These are phyloP conservation scores for Elaphurus davidianus DNA, from an alignment of 2,113 vertebrate species.

Conservation along the genomic window DNA sequence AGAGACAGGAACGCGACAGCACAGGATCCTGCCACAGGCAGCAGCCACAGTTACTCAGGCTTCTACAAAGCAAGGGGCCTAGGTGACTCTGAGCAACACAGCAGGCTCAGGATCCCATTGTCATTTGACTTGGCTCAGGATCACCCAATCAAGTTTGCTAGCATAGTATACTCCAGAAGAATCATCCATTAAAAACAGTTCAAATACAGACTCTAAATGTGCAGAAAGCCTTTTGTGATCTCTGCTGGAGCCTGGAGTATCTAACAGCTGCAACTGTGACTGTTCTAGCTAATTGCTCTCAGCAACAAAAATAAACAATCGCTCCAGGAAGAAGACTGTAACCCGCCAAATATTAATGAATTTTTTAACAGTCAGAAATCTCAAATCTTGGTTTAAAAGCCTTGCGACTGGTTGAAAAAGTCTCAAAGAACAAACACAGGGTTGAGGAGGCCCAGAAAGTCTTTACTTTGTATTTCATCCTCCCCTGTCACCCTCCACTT, in stretches of 20 bases:
- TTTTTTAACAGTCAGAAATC: conserved; percentile 67
- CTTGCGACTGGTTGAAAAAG: conserved; percentile 1
- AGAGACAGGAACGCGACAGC: background rate
- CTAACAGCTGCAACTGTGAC: conserved; percentile 80
- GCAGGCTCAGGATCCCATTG: background rate
- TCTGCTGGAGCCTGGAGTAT: conserved; percentile 63
- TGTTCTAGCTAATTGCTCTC: conserved; percentile 79
- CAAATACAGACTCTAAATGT: conserved; percentile 56
- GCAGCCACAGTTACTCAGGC: background rate
- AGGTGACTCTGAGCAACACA: background rate
- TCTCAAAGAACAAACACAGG: background rate
- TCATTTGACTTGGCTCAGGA: conserved; percentile 52
- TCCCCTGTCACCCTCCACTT: background rate
- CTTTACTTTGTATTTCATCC: background rate
- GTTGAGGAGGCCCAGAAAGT: background rate
- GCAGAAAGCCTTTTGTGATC: conserved; percentile 71
- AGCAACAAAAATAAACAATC: conserved; percentile 79
- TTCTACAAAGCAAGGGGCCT: conserved; percentile 7
- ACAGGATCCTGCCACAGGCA: background rate
- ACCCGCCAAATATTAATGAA: conserved; percentile 77
- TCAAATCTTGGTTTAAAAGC: conserved; percentile 55
- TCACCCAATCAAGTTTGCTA: background rate
- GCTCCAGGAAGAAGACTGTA: conserved; percentile 72
- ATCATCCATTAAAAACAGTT: conserved; percentile 53
- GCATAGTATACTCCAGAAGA: conserved; percentile 52